Evolutionary conservation across 2,113 vertebrate genomes (phyloP).

Genomic region (Hyperopisus bebe): DNA sequence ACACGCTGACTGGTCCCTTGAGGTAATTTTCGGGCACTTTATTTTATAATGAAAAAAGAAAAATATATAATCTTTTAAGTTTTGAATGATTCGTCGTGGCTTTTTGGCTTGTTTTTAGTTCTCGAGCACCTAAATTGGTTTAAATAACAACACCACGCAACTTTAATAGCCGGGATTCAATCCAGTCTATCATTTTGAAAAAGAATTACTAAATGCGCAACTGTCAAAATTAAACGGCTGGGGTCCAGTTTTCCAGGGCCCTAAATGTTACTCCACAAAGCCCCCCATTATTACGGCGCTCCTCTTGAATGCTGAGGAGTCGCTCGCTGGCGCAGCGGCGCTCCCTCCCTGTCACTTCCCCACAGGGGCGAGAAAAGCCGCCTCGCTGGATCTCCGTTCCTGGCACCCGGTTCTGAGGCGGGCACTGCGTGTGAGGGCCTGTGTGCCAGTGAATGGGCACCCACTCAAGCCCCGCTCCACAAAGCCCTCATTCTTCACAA

Average conservation of each 20-base stretch:
- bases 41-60: not conserved
- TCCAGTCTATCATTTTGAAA: not conserved
- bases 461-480: constrained; percentile 57
- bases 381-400: constrained; percentile 62
- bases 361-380: constrained; percentile 53
- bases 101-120: not conserved
- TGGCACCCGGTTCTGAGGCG: constrained; percentile 61
- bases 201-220: not conserved
- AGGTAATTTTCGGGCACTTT: not conserved
- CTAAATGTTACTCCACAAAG: not conserved
- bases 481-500: constrained; percentile 61
- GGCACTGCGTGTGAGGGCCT: constrained; percentile 52
- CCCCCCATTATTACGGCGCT: not conserved
- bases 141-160: not conserved
- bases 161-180: not conserved
- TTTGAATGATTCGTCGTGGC: not conserved
- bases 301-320: not conserved
- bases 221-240: not conserved
- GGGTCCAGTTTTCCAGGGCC: not conserved
- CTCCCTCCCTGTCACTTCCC: constrained; percentile 47
- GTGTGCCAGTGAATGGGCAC: constrained; percentile 65
- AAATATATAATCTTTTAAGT: not conserved
- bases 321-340: not conserved
- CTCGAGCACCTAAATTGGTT: not conserved
- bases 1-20: not conserved